Evolutionary conservation across 2,113 vertebrate genomes (phyloP), one percentile per base, ranked within the genome.

Genomic region (Lophius piscatorius): DNA sequence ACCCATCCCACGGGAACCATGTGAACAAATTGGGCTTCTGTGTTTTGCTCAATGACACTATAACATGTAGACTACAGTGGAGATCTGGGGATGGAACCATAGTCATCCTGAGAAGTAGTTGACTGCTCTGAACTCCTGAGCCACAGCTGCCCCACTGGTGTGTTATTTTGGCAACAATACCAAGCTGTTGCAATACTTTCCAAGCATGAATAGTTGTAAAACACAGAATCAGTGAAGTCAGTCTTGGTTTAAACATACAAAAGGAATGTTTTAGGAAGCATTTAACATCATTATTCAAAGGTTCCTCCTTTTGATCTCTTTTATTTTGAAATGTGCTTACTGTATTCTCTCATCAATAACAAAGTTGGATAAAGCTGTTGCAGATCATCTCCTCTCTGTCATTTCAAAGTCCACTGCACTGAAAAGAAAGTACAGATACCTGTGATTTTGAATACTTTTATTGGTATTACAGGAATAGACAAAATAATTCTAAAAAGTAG

Each of bases 401-500:
- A 3, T 65, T 45, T 47, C 35, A 39, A n/a, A 18, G 28, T 47
- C 13, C 66, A 36, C 16, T 13, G 6, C 24, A 46, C 38, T 17
- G 41, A 63, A 70, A 39, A 60, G 2, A 41, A 54, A 65, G 1
- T 46, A 6, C 2, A 9, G 10, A 20, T 29, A 4, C 29, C 4
- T 56, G 34, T 31, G 17, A 49, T 76, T 72, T n/a, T 54, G 5
- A 79, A 70, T 52, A 49, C 9, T 56, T 90, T 88, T 82, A 87
- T 83, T 84, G 60, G 56, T 65, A 40, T 71, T 70, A 68, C 62
- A 62, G 42, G 40, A 76, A 83, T 73, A 85, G 63, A 79, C 66
- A 83, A 82, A 76, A 77, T 73, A 78, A 41, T 55, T 81, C 62
- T 62, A 71, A 45, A 79, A 87, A 47, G 48, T 71, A 50, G 49